A percentile compares a stretch with the other conserved stretches of the same genome.
Conservation (phyloP, 1,140 invertebrate species). For the Parasteatoda tepidariorum region DNA sequence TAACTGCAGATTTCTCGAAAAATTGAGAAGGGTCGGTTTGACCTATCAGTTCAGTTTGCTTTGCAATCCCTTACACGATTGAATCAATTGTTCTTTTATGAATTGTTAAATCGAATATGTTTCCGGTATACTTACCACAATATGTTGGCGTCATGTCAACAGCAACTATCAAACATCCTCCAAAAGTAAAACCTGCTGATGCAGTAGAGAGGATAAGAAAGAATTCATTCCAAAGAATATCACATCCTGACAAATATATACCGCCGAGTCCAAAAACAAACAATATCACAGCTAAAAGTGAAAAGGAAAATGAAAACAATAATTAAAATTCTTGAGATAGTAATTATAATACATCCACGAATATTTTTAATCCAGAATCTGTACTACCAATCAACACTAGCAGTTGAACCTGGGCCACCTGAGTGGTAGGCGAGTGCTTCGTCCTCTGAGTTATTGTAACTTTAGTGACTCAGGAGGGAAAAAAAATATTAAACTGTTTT, state of each 20-base stretch:
- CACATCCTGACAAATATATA: constrained; percentile 38
- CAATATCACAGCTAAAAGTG: constrained; percentile 21
- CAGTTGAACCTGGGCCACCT: neutral
- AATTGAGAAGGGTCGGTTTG: neutral
- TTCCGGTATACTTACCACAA: constrained; percentile 8
- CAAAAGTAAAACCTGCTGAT: constrained; percentile 44
- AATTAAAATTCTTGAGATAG: neutral
- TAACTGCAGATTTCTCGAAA: neutral
- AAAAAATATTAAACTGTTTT: no score
- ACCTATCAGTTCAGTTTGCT: no score
- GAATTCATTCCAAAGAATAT: constrained; percentile 15
- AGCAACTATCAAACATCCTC: constrained; percentile 45
- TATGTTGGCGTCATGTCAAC: constrained; percentile 46
- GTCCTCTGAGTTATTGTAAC: no score
- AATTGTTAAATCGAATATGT: neutral
- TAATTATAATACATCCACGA: neutral
- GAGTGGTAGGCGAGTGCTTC: neutral
- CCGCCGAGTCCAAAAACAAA: constrained; percentile 38
- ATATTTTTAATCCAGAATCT: neutral
- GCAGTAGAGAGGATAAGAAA: constrained; percentile 48
- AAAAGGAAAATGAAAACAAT: neutral
- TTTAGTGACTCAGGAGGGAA: neutral
- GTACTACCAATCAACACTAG: neutral
- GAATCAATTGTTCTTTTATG: no score
- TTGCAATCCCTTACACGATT: no score